phyloP scores from a whole-genome alignment of 2,113 vertebrate genomes.

The Aramus guarauna region DNA sequence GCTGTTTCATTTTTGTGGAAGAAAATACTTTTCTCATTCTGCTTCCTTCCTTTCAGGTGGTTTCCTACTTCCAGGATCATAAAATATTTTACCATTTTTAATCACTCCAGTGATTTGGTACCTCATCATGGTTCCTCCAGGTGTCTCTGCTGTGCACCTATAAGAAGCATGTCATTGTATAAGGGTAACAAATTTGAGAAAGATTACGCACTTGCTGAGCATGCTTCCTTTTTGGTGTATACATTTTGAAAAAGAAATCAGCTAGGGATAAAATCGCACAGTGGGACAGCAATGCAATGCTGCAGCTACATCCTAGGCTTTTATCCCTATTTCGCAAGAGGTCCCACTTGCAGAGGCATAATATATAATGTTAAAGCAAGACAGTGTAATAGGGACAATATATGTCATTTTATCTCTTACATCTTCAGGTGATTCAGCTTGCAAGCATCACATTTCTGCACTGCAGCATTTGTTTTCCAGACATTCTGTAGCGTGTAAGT shows the following conservation, averaged over 20 bases:
- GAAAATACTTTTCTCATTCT: neutral
- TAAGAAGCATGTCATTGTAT: neutral
- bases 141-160: neutral
- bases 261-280: neutral
- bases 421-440: neutral
- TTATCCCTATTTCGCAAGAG: neutral
- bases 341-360: neutral
- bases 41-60: neutral
- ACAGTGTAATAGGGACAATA: neutral
- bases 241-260: neutral
- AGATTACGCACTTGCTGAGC: neutral
- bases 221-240: neutral
- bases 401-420: neutral
- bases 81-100: neutral
- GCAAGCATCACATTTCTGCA: neutral
- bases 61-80: neutral
- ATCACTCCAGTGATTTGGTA: neutral
- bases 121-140: neutral
- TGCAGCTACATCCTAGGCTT: neutral
- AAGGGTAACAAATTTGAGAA: neutral
- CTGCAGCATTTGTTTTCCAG: neutral
- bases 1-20: neutral
- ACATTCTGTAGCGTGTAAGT: accelerated
- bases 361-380: neutral
- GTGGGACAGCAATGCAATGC: neutral